Conservation (phyloP, 2,113 vertebrate genomes). For the Pyxicephalus adspersus region DNA sequence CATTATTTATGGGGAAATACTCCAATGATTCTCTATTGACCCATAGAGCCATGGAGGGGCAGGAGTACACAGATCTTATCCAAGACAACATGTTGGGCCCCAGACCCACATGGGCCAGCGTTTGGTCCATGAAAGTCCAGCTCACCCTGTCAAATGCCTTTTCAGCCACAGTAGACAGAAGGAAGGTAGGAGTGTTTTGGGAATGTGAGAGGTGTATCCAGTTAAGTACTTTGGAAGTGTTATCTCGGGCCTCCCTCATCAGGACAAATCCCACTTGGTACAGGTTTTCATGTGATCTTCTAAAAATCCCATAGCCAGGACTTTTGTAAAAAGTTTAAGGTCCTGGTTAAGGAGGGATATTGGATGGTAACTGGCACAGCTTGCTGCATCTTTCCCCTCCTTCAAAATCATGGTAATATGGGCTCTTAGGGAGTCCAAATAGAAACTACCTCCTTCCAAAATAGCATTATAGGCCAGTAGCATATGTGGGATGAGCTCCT, state of each 20-base stretch:
- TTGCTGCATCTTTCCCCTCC: background rate
- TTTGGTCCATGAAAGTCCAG: no score
- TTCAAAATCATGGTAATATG: background rate
- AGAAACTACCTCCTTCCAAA: background rate
- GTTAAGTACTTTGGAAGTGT: background rate
- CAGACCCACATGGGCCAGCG: no score
- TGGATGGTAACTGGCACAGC: background rate
- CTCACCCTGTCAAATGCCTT: no score
- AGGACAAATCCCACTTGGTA: background rate
- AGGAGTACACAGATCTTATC: no score
- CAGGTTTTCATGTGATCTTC: background rate
- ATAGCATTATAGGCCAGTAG: background rate
- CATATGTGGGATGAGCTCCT: background rate
- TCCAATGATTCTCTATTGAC: no score
- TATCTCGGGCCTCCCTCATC: background rate
- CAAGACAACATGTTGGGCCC: no score
- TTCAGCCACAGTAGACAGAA: no score
- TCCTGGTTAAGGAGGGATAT: background rate
- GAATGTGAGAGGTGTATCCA: background rate
- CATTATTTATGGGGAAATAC: no score
- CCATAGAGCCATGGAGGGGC: no score
- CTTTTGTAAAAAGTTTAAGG: no score
- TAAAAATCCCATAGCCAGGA: no score
- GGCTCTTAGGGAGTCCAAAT: background rate
- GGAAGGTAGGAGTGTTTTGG: no score